Conservation (phyloP, 2,797 vertebrate genomes). For the Oreochromis mossambicus region DNA sequence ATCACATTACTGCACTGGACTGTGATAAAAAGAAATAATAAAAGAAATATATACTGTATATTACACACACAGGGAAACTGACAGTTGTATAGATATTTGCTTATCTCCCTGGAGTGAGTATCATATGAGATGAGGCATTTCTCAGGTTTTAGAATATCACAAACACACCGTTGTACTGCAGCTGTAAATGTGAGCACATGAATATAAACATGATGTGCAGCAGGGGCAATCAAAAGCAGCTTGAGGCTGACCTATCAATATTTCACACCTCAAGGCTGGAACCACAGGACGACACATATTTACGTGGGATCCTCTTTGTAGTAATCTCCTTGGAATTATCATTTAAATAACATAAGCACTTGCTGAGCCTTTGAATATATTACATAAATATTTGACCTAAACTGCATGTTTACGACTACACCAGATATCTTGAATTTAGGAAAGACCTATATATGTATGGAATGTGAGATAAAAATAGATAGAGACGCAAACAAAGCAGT, state of each 20-base stretch:
- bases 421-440: neutral
- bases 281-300: conserved; percentile 37
- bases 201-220: conserved; percentile 49
- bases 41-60: neutral
- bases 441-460: neutral
- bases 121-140: conserved; percentile 19
- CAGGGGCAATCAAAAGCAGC: conserved; percentile 44
- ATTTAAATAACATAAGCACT: conserved; percentile 61
- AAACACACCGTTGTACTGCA: conserved; percentile 6
- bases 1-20: neutral
- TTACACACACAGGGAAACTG: neutral
- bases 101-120: conserved; percentile 32
- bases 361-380: conserved; percentile 33
- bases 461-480: neutral
- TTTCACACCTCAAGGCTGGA: conserved; percentile 62
- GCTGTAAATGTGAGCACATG: conserved; percentile 49
- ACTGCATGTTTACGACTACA: conserved; percentile 24
- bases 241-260: conserved; percentile 61
- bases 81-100: conserved; percentile 30
- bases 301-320: conserved; percentile 50
- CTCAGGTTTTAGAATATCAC: conserved; percentile 19
- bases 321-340: conserved; percentile 63
- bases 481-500: neutral
- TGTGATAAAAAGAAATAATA: neutral
- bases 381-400: conserved; percentile 47